These are phyloP conservation scores for Sebastes itinus DNA, from an alignment of 2,797 vertebrate species.

Conservation along the genomic window DNA sequence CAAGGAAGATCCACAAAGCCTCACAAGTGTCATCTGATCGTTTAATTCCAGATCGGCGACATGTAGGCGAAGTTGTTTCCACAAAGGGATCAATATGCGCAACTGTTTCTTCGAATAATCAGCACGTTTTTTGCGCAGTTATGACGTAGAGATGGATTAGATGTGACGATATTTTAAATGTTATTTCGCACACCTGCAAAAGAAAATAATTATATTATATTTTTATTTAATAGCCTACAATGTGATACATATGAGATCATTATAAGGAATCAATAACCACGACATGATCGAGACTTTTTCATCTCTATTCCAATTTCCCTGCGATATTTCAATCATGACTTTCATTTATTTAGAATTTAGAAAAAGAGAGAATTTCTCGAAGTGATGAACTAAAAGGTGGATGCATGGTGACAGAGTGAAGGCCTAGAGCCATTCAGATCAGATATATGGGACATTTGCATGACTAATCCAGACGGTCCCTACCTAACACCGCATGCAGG, in stretches of 20 bases:
- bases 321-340: not conserved
- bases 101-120: not conserved
- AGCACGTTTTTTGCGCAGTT: not conserved
- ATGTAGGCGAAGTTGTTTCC: not conserved
- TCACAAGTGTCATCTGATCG: not conserved
- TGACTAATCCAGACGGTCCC: slow-evolving; percentile 74
- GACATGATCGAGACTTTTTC: not conserved
- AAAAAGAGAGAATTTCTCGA: not conserved
- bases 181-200: not conserved
- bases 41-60: not conserved
- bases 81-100: not conserved
- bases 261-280: not conserved
- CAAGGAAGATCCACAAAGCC: not conserved
- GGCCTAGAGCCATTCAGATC: slow-evolving; percentile 35
- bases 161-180: not conserved
- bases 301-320: not conserved
- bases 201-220: not conserved
- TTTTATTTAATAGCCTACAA: not conserved
- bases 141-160: not conserved
- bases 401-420: slow-evolving; percentile 15
- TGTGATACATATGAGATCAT: not conserved
- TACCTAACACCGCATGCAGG: slow-evolving; percentile 61
- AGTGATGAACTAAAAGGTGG: slow-evolving; percentile 25
- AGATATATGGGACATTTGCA: slow-evolving; percentile 70
- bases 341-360: not conserved